Conservation (phyloP, 2,113 vertebrate species). For the Eublepharis macularius region DNA sequence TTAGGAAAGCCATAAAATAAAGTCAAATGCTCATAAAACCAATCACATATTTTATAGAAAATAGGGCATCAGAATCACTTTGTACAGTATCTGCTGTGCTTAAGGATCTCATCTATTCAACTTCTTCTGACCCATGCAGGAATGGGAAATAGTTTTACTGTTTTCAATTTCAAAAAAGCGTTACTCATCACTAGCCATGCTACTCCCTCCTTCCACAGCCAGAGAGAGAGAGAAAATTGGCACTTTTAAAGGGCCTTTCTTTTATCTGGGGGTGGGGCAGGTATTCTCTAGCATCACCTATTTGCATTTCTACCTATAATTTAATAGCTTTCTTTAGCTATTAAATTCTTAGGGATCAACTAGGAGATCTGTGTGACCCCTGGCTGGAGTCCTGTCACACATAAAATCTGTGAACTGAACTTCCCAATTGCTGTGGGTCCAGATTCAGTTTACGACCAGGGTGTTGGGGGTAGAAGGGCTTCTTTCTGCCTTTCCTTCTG, state of each 20-base stretch:
- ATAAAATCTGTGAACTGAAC: too few species aligned
- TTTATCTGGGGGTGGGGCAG: neutral
- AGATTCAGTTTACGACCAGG: too few species aligned
- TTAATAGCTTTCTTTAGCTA: constrained; percentile 3
- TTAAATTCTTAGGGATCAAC: neutral
- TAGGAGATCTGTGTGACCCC: neutral
- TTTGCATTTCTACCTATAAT: constrained; percentile 43
- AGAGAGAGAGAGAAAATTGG: constrained; percentile 24
- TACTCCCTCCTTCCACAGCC: constrained; percentile 31
- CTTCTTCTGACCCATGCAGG: constrained; percentile 36
- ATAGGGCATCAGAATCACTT: constrained; percentile 63
- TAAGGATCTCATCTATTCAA: constrained; percentile 59
- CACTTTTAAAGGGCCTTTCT: constrained; percentile 29
- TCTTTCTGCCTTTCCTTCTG: too few species aligned
- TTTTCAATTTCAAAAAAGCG: constrained; percentile 53
- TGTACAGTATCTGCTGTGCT: constrained; percentile 49
- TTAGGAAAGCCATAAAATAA: constrained; percentile 67
- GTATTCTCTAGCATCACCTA: constrained; percentile 3
- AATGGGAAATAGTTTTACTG: constrained; percentile 57
- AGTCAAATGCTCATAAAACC: constrained; percentile 68
- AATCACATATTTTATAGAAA: constrained; percentile 74
- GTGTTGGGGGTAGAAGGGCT: too few species aligned
- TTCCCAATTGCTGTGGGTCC: too few species aligned
- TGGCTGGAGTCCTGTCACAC: too few species aligned
- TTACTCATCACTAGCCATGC: constrained; percentile 36